These are phyloP conservation scores for Catocala fraxini DNA, from an alignment of 2,888 invertebrate genomes.

Conservation along the genomic window DNA sequence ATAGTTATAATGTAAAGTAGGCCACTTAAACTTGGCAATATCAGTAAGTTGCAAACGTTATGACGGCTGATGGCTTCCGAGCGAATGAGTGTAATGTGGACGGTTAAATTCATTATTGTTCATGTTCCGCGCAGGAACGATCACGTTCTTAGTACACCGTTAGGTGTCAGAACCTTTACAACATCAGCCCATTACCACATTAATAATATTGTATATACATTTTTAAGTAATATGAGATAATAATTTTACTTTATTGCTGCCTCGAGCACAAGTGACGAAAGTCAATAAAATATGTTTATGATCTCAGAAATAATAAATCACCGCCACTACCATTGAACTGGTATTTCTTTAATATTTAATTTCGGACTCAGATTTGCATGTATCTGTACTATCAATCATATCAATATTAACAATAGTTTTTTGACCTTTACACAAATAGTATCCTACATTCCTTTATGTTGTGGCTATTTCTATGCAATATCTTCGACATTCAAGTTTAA, in stretches of 20 bases:
- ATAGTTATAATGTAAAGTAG: slow-evolving; percentile 50
- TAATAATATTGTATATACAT: slow-evolving; percentile 23
- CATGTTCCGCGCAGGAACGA: slow-evolving; percentile 14
- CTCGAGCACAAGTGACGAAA: slow-evolving; percentile 39
- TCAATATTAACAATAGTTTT: not conserved
- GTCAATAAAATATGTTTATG: slow-evolving; percentile 36
- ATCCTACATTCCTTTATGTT: slow-evolving; percentile 3
- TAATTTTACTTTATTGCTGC: slow-evolving; percentile 41
- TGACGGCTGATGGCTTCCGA: slow-evolving; percentile 35
- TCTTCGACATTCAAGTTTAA: not conserved
- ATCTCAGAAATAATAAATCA: slow-evolving; percentile 8
- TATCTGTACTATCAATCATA: slow-evolving; percentile 7
- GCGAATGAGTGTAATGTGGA: slow-evolving; percentile 34
- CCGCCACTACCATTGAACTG: slow-evolving; percentile 5
- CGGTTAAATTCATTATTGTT: slow-evolving; percentile 34
- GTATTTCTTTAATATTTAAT: slow-evolving; percentile 15
- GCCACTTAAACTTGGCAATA: slow-evolving; percentile 54
- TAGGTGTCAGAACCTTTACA: slow-evolving; percentile 36
- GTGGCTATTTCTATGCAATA: not conserved
- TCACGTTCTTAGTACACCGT: slow-evolving; percentile 14
- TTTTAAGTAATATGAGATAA: slow-evolving; percentile 26
- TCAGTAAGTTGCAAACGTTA: slow-evolving; percentile 55
- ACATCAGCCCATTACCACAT: slow-evolving; percentile 14
- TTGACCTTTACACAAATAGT: slow-evolving; percentile 7
- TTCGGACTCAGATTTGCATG: slow-evolving; percentile 16